Evolutionary conservation across 2,797 vertebrate species (phyloP).

Genomic region (Enteromius thamalakanensis): DNA sequence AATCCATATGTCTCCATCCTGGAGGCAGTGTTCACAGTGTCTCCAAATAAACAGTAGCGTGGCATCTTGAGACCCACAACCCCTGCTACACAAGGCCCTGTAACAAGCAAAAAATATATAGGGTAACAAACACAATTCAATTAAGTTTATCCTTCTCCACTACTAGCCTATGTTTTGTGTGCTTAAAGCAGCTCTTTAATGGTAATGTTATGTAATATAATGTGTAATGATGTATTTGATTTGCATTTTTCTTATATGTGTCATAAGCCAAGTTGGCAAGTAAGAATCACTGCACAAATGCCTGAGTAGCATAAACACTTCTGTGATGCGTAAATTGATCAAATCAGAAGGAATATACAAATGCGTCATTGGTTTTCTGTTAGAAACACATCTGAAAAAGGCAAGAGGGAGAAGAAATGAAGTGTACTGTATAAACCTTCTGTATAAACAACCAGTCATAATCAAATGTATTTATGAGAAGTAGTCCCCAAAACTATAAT

Average conservation of each 20-base stretch:
- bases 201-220: background rate
- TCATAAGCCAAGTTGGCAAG: conserved; percentile 9
- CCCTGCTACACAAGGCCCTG: conserved; percentile 81
- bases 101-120: background rate
- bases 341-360: conserved; percentile 20
- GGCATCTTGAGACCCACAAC: conserved; percentile 86
- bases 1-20: conserved; percentile 83
- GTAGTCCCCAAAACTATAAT: background rate
- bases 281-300: background rate
- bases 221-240: background rate
- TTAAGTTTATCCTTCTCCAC: background rate
- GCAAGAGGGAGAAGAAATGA: background rate
- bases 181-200: conserved; percentile 2
- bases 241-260: background rate
- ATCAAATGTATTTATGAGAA: conserved; percentile 3
- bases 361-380: background rate
- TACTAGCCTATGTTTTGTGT: background rate
- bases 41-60: conserved; percentile 84
- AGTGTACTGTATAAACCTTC: background rate
- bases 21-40: conserved; percentile 84
- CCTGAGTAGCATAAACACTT: conserved; percentile 7
- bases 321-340: background rate
- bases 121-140: background rate
- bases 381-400: conserved; percentile 12
- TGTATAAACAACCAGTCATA: background rate